Evolutionary conservation across 2,888 invertebrate species (phyloP).

Genomic region (Tetropium fuscum): DNA sequence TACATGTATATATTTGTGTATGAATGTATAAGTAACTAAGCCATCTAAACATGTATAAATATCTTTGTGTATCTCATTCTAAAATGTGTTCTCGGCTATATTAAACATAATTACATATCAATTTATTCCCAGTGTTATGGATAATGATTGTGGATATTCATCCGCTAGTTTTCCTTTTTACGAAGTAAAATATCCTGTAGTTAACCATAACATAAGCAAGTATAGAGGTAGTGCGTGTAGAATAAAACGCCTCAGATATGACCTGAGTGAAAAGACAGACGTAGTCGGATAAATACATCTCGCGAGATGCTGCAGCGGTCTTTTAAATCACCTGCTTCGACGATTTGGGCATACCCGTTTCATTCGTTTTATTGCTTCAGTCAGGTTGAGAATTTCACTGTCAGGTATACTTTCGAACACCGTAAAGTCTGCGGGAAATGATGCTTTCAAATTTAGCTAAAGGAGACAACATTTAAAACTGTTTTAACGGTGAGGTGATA

Average conservation of each 20-base stretch:
- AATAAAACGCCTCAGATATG: not conserved
- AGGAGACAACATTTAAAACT: not conserved
- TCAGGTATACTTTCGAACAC: not conserved
- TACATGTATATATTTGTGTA: too few species aligned
- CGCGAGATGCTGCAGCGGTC: not conserved
- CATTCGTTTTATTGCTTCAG: constrained; percentile 4
- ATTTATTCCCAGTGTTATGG: too few species aligned
- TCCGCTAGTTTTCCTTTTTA: too few species aligned
- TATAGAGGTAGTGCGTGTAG: too few species aligned
- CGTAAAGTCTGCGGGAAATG: not conserved
- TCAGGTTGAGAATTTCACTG: not conserved
- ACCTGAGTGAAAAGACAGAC: not conserved
- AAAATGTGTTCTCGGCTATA: too few species aligned
- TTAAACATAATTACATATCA: too few species aligned
- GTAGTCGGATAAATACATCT: not conserved
- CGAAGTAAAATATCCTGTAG: too few species aligned
- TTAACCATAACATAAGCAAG: too few species aligned
- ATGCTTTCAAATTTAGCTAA: not conserved
- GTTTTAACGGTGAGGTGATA: not conserved
- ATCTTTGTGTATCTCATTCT: too few species aligned
- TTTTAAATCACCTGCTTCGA: not conserved
- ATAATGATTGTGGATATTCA: too few species aligned
- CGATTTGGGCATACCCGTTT: constrained; percentile 3
- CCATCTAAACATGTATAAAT: too few species aligned
- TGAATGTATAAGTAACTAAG: too few species aligned